phyloP scores from a whole-genome alignment of 2,113 vertebrate species.

The Colius striatus region DNA sequence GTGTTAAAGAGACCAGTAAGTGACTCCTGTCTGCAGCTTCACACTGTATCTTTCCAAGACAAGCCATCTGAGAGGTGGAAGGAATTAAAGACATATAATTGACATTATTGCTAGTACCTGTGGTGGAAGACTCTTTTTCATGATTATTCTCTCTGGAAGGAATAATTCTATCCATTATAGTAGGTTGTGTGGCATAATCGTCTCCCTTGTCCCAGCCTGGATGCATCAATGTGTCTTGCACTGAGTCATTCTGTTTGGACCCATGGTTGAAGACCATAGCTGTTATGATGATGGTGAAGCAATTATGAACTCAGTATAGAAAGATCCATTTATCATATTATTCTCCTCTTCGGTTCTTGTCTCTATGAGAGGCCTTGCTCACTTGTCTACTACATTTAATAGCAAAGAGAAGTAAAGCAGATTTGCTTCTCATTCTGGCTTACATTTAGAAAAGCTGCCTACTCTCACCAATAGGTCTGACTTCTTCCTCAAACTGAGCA shows the following conservation, averaged over 20 bases:
- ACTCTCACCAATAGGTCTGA: background rate
- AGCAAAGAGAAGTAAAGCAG: constrained; percentile 42
- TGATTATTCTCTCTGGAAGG: background rate
- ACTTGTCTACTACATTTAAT: constrained; percentile 50
- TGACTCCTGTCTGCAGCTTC: background rate
- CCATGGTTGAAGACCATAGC: background rate
- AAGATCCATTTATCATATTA: constrained; percentile 36
- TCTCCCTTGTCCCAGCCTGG: background rate
- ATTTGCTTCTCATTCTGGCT: constrained; percentile 44
- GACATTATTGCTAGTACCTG: constrained; percentile 11
- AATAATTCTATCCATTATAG: background rate
- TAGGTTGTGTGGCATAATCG: background rate
- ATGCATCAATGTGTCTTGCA: background rate
- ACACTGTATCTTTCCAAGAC: background rate
- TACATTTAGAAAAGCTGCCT: constrained; percentile 3
- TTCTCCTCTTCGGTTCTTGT: constrained; percentile 32
- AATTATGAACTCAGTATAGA: constrained; percentile 55
- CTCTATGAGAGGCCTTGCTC: constrained; percentile 29
- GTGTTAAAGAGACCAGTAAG: background rate
- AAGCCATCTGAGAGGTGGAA: background rate
- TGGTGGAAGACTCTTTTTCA: background rate
- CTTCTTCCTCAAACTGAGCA: background rate
- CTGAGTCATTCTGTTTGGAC: constrained; percentile 4
- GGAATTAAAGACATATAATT: background rate
- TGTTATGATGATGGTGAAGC: constrained; percentile 57